Evolutionary conservation across 1,140 invertebrate genomes (phyloP), one percentile per base, ranked within the genome.

Genomic region (Leptoteleia sp.): DNA sequence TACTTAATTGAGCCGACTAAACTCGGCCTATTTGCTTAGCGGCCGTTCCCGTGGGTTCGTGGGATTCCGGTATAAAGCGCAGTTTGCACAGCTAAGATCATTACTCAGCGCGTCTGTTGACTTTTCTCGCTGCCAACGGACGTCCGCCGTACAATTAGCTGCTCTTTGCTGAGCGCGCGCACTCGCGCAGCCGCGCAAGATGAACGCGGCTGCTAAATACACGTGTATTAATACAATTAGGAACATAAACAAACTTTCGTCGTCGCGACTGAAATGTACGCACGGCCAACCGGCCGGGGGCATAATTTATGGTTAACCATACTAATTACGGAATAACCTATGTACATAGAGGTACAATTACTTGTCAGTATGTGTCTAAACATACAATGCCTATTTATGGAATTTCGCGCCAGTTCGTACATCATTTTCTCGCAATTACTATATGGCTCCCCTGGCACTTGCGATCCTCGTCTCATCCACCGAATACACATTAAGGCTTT

Each of bases 71-170:
- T 59, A 57, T 68, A 70, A 73, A 73, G 62, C 57, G 47, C 29
- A 65, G 79, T 82, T 84, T 81, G 81, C 81, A 77, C 72, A 81
- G 80, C 75, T 80, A 81, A 81, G 80, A 82, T 81, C 80, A 82
- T 82, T 83, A 84, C 81, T 83, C 83, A 81, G 79, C 80, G 81
- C 59, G 73, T 70, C 62, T 82, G 81, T 83, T 83, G 83, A 83
- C 83, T 82, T 80, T 84, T 78, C 76, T 78, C 79, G 78, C 76
- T 81, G 77, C 79, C 76, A 80, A 81, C 70, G 81, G 55, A 79
- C 73, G 75, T 79, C 80, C 80, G 73, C 64, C 72, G 72, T 79
- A 82, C 80, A 84, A 84, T 84, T 84, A 82, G 80, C 82, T 79
- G 68, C 77, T 77, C 76, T 81, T 81, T 82, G 77, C 65, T 52